Base-by-base conservation (phyloP, 2,113 vertebrate species). In the Coregonus clupeaformis region DNA sequence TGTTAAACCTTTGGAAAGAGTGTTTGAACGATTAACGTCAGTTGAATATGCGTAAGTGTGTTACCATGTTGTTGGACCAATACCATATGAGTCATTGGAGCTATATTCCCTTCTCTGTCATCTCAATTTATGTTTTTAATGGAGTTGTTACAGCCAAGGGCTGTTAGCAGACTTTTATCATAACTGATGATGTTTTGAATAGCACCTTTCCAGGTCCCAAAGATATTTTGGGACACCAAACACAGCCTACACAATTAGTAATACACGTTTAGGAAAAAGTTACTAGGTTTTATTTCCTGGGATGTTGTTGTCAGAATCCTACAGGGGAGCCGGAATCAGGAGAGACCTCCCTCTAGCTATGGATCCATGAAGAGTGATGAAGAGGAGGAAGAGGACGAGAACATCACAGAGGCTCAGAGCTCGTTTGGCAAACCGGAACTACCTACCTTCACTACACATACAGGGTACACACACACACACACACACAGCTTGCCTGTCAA, bases 341-440 rank as follows among this genome's bases (percentile, higher is more conserved):
- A 18, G 64, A 87, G 87, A 25, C 92, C 92, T 1, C 87, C 91
- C 1, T 90, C 89, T 70, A 93, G 92, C 76, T 94, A 94, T 72
- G 92, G 91, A 20, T 94, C 92, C 3, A 93, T 94, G 92, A 88
- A 78, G 62, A 92, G 90, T 3, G 92, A 93, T 0, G 84, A 80
- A 24, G 78, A 74, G 0, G 76, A 59, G 2, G 74, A 70, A 5
- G 29, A 59, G 1, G 64, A 76, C 1, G 60, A 80, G 16, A 6
- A 24, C 2, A 62, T 68, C 32, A 68, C 42, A 30, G 42, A 36
- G 2, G 29, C 49, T 22, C 25, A n/a, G 14, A 1, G 6, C 2
- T 14, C 12, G 1, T 29, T 3, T 72, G 1, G 4, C 25, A 4
- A n/a, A 18, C 69, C 60, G n/a, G 67, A 18, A 1, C 0, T 6